Conservation (phyloP, 2,113 vertebrate species). For the Triplophysa tibetana region DNA sequence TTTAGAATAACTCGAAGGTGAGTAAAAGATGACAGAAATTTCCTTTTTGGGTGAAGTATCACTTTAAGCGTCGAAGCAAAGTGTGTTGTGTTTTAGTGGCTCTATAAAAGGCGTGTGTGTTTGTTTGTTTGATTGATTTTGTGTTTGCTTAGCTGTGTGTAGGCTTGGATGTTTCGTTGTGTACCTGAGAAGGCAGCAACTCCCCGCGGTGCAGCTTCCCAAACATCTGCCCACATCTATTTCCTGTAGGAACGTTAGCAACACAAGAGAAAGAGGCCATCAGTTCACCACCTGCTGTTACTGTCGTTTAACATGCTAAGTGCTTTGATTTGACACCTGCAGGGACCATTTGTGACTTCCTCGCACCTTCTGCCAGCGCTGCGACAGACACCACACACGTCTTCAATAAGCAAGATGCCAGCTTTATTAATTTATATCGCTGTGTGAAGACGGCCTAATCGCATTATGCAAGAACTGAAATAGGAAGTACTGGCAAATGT, state of each 20-base stretch:
- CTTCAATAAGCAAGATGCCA: background rate
- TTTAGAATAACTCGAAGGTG: no score
- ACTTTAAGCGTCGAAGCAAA: background rate
- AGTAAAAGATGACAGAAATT: no score
- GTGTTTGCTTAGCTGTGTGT: conserved; percentile 31
- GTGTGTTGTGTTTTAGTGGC: background rate
- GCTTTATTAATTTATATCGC: background rate
- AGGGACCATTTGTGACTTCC: conserved; percentile 66
- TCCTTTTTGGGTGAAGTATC: no score
- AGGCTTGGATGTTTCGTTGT: conserved; percentile 64
- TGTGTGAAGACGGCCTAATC: background rate
- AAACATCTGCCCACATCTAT: conserved; percentile 85
- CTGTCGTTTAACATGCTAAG: conserved; percentile 62
- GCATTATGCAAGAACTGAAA: no score
- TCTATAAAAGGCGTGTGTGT: background rate
- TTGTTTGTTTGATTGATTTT: background rate
- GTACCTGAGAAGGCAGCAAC: conserved; percentile 80
- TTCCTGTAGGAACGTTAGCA: conserved; percentile 86
- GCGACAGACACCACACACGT: conserved; percentile 39
- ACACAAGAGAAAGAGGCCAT: conserved; percentile 75
- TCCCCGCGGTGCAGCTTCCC: conserved; percentile 80
- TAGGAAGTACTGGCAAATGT: no score
- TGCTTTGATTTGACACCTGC: conserved; percentile 72
- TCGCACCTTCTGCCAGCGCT: conserved; percentile 54
- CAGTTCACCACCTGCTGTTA: conserved; percentile 66